Conservation (phyloP, 2,113 vertebrate species). For the Catharus minimus region DNA sequence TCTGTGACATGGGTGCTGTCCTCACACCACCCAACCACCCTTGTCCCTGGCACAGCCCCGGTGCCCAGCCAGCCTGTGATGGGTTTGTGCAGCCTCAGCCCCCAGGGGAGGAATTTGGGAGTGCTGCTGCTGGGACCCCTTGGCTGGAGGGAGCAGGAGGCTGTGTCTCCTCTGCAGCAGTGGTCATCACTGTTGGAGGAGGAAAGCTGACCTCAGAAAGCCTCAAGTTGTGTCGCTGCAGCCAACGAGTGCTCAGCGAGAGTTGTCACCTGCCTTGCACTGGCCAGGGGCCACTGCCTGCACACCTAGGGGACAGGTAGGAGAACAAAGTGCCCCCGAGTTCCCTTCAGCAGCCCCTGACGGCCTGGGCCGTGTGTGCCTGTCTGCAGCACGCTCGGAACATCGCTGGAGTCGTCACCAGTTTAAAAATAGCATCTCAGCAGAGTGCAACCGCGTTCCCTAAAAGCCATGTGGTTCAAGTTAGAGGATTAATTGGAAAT, state of each 20-base stretch:
- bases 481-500: slow-evolving; percentile 68
- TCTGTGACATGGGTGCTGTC: accelerated
- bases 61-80: not conserved
- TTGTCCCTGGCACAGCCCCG: not conserved
- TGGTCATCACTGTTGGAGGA: accelerated
- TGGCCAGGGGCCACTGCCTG: accelerated
- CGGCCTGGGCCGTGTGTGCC: not conserved
- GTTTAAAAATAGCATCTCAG: slow-evolving; percentile 55
- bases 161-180: not conserved
- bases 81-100: not conserved
- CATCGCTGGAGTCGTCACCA: slow-evolving; percentile 11
- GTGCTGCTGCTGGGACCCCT: not conserved
- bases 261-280: accelerated
- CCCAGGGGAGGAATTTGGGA: too few species aligned
- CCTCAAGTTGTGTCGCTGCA: not conserved
- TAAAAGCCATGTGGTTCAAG: slow-evolving; percentile 58
- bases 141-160: not conserved
- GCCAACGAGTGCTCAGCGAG: accelerated
- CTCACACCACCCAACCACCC: not conserved
- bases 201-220: not conserved
- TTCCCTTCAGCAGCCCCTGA: not conserved
- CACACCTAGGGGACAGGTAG: not conserved
- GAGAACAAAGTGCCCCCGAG: not conserved
- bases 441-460: slow-evolving; percentile 43
- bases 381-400: not conserved